A percentile compares a stretch with the other conserved stretches of the same genome.
Conservation (phyloP, 2,113 vertebrate species). For the Anoplopoma fimbria region DNA sequence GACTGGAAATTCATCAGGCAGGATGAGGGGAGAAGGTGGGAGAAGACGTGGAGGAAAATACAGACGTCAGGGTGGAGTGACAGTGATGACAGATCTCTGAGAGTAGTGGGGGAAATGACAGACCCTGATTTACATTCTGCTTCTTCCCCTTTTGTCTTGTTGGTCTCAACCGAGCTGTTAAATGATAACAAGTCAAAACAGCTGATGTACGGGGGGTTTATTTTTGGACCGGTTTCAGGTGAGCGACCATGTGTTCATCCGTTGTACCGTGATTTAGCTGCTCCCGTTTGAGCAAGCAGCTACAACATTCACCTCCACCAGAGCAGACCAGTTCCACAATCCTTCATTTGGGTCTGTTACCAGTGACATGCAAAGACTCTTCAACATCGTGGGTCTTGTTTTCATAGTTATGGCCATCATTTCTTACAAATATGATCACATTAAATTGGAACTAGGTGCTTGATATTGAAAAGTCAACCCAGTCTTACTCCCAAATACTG, state of each 20-base stretch:
- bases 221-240: slow-evolving; percentile 60
- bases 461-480: too few species aligned
- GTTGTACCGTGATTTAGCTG: slow-evolving; percentile 44
- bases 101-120: slow-evolving; percentile 12
- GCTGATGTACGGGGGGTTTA: slow-evolving; percentile 38
- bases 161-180: slow-evolving; percentile 41
- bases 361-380: background rate
- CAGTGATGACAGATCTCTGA: slow-evolving; percentile 19
- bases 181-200: slow-evolving; percentile 29
- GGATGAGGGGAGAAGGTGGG: slow-evolving; percentile 40
- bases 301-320: background rate
- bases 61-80: slow-evolving; percentile 59
- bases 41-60: slow-evolving; percentile 45
- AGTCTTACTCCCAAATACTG: too few species aligned
- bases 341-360: background rate
- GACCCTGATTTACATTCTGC: slow-evolving; percentile 17
- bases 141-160: background rate
- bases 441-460: background rate
- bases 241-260: slow-evolving; percentile 42
- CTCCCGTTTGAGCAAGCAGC: background rate
- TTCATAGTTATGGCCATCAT: background rate
- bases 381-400: background rate
- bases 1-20: slow-evolving; percentile 51
- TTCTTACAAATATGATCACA: background rate
- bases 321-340: background rate